Evolutionary conservation across 2,797 vertebrate species (phyloP).

Genomic region (Tympanoctomys barrerae): DNA sequence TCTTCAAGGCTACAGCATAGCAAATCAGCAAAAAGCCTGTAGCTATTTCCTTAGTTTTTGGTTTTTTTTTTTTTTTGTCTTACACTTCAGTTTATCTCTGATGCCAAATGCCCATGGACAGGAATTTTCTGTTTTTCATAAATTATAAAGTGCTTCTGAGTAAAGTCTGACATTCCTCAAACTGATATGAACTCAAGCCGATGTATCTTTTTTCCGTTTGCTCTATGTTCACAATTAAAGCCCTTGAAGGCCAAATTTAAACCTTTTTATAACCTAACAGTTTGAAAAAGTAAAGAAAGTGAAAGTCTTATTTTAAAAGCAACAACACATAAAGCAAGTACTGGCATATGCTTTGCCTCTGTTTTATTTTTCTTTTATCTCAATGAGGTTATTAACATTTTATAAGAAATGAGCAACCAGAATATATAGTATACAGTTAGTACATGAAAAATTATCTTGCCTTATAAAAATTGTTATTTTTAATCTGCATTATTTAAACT

Average conservation of each 20-base stretch:
- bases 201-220: background rate
- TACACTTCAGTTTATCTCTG: conserved; percentile 53
- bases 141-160: conserved; percentile 74
- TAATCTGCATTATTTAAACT: conserved; percentile 30
- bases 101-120: conserved; percentile 56
- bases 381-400: conserved; percentile 42
- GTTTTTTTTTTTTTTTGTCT: conserved; percentile 61
- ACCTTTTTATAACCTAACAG: conserved; percentile 25
- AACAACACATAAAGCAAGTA: background rate
- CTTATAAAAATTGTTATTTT: conserved; percentile 52
- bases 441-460: conserved; percentile 1
- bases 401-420: conserved; percentile 14
- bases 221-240: conserved; percentile 60
- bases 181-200: background rate
- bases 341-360: background rate
- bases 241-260: conserved; percentile 49
- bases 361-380: conserved; percentile 51
- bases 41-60: conserved; percentile 2
- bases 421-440: background rate
- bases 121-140: conserved; percentile 66
- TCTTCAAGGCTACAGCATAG: background rate
- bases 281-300: background rate
- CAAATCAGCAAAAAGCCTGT: background rate
- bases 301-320: background rate
- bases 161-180: conserved; percentile 51